Evolutionary conservation across 2,797 vertebrate genomes (phyloP).

Genomic region (Tiaroga cobitis): DNA sequence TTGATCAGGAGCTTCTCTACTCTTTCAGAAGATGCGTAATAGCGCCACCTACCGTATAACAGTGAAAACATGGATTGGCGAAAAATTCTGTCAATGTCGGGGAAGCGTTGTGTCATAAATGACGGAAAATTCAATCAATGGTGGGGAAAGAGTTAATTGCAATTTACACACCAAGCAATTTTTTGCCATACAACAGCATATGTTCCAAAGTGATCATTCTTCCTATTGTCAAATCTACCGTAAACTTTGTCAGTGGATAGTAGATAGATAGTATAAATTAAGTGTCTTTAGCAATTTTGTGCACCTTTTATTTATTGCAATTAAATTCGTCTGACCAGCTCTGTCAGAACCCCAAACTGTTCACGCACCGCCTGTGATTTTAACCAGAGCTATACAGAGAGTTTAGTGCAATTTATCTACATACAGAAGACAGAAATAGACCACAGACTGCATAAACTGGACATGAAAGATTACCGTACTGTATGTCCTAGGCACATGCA

Average conservation of each 20-base stretch:
- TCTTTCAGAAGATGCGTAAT: neutral
- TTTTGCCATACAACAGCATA: neutral
- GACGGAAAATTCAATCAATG: no score
- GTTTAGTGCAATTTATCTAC: neutral
- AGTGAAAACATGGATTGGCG: neutral
- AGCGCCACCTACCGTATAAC: neutral
- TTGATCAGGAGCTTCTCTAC: neutral
- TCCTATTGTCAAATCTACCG: neutral
- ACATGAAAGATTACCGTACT: neutral
- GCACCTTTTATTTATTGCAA: neutral
- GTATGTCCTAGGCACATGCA: neutral
- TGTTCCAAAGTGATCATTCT: neutral
- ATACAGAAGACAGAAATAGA: slow-evolving; percentile 17
- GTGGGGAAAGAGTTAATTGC: neutral
- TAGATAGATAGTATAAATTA: neutral
- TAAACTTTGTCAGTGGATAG: neutral
- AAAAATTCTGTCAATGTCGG: neutral
- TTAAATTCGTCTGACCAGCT: neutral
- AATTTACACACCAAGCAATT: neutral
- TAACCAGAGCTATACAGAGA: neutral
- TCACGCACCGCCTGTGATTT: neutral
- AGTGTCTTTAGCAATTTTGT: neutral
- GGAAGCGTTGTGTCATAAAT: no score
- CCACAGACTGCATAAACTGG: slow-evolving; percentile 12
- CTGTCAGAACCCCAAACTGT: neutral